Percentiles rank a stretch among this genome's conserved stretches.
These are phyloP conservation scores for Stenichneumon culpator DNA, from an alignment of 2,888 invertebrate genomes.

Conservation along the genomic window DNA sequence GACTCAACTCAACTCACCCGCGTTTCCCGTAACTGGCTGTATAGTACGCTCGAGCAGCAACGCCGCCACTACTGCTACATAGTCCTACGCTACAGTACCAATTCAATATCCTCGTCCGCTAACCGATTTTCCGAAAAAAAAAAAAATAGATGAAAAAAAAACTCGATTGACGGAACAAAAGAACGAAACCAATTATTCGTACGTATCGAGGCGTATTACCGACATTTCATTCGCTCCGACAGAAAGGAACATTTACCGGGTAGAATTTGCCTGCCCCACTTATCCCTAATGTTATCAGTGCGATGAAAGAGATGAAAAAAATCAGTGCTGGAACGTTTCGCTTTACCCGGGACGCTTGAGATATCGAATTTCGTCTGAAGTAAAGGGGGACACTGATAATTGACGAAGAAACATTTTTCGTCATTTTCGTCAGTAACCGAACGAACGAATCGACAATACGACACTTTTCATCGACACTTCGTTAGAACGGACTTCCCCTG, in stretches of 20 bases:
- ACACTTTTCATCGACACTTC: no score
- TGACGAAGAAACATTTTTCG: neutral
- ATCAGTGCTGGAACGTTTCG: neutral
- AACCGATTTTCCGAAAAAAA: constrained; percentile 22
- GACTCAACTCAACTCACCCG: constrained; percentile 51
- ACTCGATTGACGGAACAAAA: neutral
- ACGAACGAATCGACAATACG: neutral
- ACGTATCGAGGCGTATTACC: neutral
- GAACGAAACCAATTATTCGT: constrained; percentile 15
- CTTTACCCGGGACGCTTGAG: neutral
- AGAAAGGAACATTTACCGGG: neutral
- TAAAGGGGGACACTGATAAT: neutral
- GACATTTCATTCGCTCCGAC: neutral
- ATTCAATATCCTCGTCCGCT: constrained; percentile 31
- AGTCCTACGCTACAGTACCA: neutral
- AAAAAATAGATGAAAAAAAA: constrained; percentile 14
- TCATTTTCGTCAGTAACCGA: neutral
- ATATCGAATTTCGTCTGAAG: neutral
- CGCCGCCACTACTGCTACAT: constrained; percentile 4
- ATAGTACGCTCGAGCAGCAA: neutral
- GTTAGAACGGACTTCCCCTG: neutral
- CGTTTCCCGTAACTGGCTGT: constrained; percentile 22
- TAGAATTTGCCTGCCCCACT: neutral
- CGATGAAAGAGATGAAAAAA: neutral
- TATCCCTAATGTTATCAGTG: neutral